These are phyloP conservation scores for Mustela lutreola DNA, from an alignment of 2,113 vertebrate species.

Conservation along the genomic window DNA sequence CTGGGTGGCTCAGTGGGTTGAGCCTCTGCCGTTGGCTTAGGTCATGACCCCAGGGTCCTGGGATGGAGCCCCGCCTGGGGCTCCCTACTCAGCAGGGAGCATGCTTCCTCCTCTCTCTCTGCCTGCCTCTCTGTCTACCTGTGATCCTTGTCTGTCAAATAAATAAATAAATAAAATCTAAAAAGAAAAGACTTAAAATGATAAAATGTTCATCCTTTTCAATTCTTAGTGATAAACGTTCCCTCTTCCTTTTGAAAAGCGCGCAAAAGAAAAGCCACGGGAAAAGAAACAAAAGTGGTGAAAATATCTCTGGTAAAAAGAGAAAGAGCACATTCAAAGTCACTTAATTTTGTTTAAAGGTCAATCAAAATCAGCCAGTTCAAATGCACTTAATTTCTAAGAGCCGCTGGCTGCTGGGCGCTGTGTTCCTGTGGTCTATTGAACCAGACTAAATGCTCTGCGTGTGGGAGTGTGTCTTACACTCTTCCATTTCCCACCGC, in stretches of 20 bases:
- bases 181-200: not conserved
- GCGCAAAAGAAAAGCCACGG: not conserved
- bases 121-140: too few relatives aligned
- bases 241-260: not conserved
- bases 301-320: not conserved
- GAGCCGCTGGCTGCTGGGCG: not conserved
- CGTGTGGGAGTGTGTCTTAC: not conserved
- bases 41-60: too few relatives aligned
- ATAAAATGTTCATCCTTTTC: slow-evolving; percentile 1
- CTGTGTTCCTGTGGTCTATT: not conserved
- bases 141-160: too few relatives aligned
- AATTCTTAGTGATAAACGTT: not conserved
- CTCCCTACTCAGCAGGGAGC: too few relatives aligned
- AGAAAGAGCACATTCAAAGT: not conserved
- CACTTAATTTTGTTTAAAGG: not conserved
- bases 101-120: too few relatives aligned
- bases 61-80: too few relatives aligned
- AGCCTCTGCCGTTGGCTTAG: too few relatives aligned
- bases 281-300: not conserved
- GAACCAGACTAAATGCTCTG: not conserved
- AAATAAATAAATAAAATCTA: too few relatives aligned
- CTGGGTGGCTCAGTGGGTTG: too few relatives aligned
- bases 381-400: not conserved
- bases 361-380: not conserved
- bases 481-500: not conserved